A percentile compares a stretch with the other conserved stretches of the same genome.
phyloP scores from a whole-genome alignment of 2,888 invertebrate species.

The Chrysolina americana region DNA sequence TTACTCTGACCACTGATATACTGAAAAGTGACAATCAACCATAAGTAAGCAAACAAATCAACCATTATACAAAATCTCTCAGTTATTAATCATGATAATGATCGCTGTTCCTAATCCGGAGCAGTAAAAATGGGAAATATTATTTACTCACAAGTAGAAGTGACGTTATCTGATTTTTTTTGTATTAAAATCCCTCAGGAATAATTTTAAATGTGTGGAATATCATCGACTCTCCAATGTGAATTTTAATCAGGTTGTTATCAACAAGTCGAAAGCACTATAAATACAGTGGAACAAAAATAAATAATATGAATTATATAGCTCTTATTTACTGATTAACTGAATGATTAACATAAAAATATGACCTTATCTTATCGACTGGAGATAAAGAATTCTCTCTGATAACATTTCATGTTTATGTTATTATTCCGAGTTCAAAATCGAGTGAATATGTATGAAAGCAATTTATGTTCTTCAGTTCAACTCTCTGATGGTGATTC shows the following conservation, averaged over 20 bases:
- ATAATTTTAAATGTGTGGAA: slow-evolving; percentile 12
- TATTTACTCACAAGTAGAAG: background rate
- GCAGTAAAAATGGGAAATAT: background rate
- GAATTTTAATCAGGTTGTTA: slow-evolving; percentile 35
- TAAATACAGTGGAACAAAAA: slow-evolving; percentile 46
- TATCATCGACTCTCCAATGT: slow-evolving; percentile 6
- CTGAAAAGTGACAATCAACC: background rate
- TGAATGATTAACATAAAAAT: slow-evolving; percentile 58
- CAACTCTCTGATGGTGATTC: background rate
- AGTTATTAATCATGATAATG: background rate
- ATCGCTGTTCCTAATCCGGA: background rate
- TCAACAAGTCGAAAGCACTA: slow-evolving; percentile 54
- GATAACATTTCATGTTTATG: slow-evolving; percentile 44
- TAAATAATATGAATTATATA: slow-evolving; percentile 48
- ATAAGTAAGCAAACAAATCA: background rate
- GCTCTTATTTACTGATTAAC: slow-evolving; percentile 56
- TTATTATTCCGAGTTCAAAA: slow-evolving; percentile 35
- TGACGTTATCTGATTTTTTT: background rate
- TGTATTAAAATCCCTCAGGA: background rate
- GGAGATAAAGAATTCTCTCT: slow-evolving; percentile 42
- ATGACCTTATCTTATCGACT: slow-evolving; percentile 52
- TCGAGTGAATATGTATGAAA: slow-evolving; percentile 21
- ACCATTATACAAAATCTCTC: background rate
- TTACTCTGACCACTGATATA: background rate
- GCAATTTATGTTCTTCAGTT: background rate